These are phyloP conservation scores for Orientallactaga sibirica DNA, from an alignment of 2,797 vertebrate species.

Conservation along the genomic window DNA sequence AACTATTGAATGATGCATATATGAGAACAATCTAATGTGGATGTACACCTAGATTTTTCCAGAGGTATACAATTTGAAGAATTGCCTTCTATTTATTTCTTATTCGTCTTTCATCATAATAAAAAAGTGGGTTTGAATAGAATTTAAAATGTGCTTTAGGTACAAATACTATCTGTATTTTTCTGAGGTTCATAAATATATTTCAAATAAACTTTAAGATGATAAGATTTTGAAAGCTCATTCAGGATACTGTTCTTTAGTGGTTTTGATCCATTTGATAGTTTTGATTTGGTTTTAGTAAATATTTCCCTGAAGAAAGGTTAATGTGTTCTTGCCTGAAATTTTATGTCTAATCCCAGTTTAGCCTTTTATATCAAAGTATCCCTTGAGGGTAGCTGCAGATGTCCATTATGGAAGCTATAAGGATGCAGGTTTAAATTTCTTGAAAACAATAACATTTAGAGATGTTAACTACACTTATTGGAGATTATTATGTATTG, in stretches of 20 bases:
- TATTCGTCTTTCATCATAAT: constrained; percentile 58
- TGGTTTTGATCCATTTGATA: neutral
- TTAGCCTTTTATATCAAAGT: neutral
- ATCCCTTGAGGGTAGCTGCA: neutral
- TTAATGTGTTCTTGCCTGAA: neutral
- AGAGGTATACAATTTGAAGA: neutral
- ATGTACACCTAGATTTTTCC: neutral
- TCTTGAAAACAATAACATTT: constrained; percentile 4
- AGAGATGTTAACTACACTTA: neutral
- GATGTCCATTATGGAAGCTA: neutral
- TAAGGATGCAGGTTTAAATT: neutral
- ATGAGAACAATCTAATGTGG: neutral
- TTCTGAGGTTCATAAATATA: constrained; percentile 61
- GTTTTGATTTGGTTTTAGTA: constrained; percentile 56
- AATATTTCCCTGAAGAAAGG: constrained; percentile 29
- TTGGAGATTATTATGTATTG: constrained; percentile 22
- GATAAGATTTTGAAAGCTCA: constrained; percentile 48
- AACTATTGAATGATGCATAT: neutral
- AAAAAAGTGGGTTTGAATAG: constrained; percentile 44
- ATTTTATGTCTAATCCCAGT: neutral
- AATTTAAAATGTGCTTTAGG: constrained; percentile 62
- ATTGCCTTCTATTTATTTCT: constrained; percentile 48
- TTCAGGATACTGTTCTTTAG: constrained; percentile 51
- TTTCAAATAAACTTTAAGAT: constrained; percentile 60
- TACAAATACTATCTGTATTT: constrained; percentile 43